Percentiles rank a stretch among this genome's conserved stretches.
Evolutionary conservation across 2,797 vertebrate species (phyloP).

Genomic region (Acipenser oxyrinchus): DNA sequence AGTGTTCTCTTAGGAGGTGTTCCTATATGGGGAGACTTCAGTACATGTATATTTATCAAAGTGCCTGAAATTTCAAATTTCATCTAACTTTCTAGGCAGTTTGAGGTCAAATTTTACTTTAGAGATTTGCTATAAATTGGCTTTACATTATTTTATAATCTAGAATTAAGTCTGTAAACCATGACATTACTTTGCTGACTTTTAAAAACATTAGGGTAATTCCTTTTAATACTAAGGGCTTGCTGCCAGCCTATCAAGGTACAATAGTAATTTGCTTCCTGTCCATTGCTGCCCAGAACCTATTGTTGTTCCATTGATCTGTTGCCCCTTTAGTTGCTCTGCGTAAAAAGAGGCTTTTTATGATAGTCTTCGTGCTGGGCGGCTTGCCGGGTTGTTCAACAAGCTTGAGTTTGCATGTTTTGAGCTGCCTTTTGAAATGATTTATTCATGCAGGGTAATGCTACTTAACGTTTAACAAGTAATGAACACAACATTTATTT

Average conservation of each 20-base stretch:
- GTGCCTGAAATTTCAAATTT: too few species aligned
- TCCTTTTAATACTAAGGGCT: conserved; percentile 32
- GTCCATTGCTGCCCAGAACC: conserved; percentile 52
- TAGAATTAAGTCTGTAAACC: not conserved
- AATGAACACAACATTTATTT: conserved; percentile 68
- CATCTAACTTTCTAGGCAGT: too few species aligned
- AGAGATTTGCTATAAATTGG: too few species aligned
- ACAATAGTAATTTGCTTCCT: conserved; percentile 55
- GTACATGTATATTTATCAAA: too few species aligned
- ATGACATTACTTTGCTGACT: not conserved
- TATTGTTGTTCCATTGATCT: conserved; percentile 47
- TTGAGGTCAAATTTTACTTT: too few species aligned
- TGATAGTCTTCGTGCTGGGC: conserved; percentile 51
- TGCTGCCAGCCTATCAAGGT: conserved; percentile 43
- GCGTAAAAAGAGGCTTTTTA: conserved; percentile 51
- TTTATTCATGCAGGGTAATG: conserved; percentile 61
- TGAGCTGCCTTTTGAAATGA: conserved; percentile 54
- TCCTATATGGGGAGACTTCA: too few species aligned
- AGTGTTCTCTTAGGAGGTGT: too few species aligned
- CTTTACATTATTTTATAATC: too few species aligned
- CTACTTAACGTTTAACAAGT: conserved; percentile 70
- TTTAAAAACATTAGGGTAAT: conserved; percentile 31
- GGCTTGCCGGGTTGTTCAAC: conserved; percentile 42
- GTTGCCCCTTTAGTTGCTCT: conserved; percentile 45
- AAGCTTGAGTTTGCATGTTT: conserved; percentile 41